Base-by-base conservation (phyloP, 2,797 vertebrate genomes). In the Botia kubotai region DNA sequence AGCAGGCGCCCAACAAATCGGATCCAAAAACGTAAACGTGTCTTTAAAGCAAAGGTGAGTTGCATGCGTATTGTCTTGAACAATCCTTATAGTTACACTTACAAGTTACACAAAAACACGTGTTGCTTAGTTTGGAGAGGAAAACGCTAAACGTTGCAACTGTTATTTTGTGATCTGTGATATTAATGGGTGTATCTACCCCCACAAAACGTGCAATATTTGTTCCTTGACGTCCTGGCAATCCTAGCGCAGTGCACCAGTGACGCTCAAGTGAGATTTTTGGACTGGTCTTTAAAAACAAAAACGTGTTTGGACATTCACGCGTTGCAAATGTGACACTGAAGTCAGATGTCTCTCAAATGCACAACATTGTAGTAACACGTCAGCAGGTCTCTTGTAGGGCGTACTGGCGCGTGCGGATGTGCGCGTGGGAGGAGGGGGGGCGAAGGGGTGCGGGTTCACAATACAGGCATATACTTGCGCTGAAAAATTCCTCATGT, bases 1-100 rank as follows among this genome's bases (percentile, higher is more conserved):
- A 96, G 91, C 92, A 95, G 90, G 95, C 94, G 12, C 95, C 95
- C 88, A 93, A 92, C 92, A 95, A 96, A 90, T 91, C 92, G 2
- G 91, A 92, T 81, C 92, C 94, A 86, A 89, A 89, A 90, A 91
- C 89, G 82, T 94, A 93, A 93, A 92, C 93, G 91, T 93, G 93
- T 66, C 13, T 86, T 89, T 46, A 62, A 66, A 23, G 69, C 73
- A 66, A 80, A 86, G 82, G 88, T 79, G 78, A 84, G 83, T 81
- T 12, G n/a, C 21, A 23, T 48, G 46, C 39, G 11, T 23, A 10
- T 6, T 39, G 14, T 53, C 14, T 67, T 11, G n/a, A 57, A 21
- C 10, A 10, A 1, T 21, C 50, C 50, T 48, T 57, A 2, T 19
- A 4, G 2, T 10, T 19, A 19, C n/a, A n/a, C 55, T 19, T 12